Percentiles rank a stretch among this genome's conserved stretches.
phyloP scores from a whole-genome alignment of 2,888 invertebrate species.

The Hartigia nigra region DNA sequence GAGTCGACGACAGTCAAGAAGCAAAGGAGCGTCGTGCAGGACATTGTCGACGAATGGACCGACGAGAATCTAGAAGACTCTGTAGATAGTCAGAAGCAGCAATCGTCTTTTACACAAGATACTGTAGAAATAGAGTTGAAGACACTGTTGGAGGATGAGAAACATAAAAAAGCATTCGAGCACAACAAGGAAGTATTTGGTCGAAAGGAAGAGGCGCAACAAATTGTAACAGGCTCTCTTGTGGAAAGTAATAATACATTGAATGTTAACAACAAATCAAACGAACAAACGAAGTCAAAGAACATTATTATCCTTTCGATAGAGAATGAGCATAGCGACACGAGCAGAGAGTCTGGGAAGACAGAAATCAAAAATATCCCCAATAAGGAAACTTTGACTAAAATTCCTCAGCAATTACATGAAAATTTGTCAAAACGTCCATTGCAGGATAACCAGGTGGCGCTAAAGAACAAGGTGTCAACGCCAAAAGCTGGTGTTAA shows the following conservation, averaged over 20 bases:
- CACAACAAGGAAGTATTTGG: not conserved
- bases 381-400: not conserved
- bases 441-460: not conserved
- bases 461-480: not conserved
- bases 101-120: slow-evolving; percentile 41
- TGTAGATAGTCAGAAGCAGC: slow-evolving; percentile 32
- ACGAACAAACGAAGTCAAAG: slow-evolving; percentile 1
- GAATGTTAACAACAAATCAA: not conserved
- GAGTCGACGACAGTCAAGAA: slow-evolving; percentile 22
- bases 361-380: not conserved
- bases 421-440: not conserved
- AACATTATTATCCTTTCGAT: not conserved
- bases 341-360: not conserved
- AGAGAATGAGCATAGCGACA: not conserved
- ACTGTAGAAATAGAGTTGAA: slow-evolving; percentile 57
- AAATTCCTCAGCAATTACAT: not conserved
- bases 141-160: slow-evolving; percentile 53
- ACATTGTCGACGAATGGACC: slow-evolving; percentile 63
- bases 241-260: not conserved
- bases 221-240: not conserved
- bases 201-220: not conserved
- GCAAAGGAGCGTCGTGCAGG: slow-evolving; percentile 58
- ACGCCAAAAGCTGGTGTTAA: slow-evolving; percentile 11
- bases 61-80: slow-evolving; percentile 57
- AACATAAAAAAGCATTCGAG: slow-evolving; percentile 21